phyloP scores from a whole-genome alignment of 1,140 invertebrate genomes.

The Procambarus clarkii region DNA sequence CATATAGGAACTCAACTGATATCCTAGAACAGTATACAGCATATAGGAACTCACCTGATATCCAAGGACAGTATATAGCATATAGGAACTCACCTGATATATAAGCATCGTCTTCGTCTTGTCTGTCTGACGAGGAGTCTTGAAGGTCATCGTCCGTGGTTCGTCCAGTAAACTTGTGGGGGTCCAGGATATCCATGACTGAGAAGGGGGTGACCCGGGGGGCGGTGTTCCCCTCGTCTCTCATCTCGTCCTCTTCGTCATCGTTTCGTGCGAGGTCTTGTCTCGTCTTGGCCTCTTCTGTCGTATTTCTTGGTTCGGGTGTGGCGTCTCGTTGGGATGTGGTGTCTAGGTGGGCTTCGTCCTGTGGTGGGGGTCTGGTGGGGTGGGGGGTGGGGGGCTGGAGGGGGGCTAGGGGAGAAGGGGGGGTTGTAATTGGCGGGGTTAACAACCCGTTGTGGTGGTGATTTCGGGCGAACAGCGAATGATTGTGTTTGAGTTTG shows the following conservation, averaged over 20 bases:
- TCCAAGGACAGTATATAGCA: too few relatives aligned
- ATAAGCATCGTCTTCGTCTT: conserved; percentile 66
- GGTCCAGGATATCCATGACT: conserved; percentile 69
- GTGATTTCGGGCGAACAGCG: conserved; percentile 43
- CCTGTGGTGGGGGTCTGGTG: not conserved
- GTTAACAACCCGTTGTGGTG: not conserved
- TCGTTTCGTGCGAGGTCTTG: not conserved
- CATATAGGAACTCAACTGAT: too few relatives aligned
- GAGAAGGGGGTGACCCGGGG: conserved; percentile 64
- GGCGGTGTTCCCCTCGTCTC: conserved; percentile 29
- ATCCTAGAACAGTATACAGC: too few relatives aligned
- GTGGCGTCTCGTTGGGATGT: not conserved
- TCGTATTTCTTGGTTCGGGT: not conserved
- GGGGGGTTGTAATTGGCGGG: not conserved
- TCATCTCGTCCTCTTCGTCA: not conserved
- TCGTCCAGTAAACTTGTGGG: conserved; percentile 66
- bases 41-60: too few relatives aligned
- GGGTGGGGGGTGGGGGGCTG: not conserved
- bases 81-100: conserved; percentile 69
- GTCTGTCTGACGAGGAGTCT: conserved; percentile 62
- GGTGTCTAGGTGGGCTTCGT: not conserved
- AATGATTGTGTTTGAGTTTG: conserved; percentile 49
- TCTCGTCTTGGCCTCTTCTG: not conserved
- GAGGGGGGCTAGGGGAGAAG: not conserved
- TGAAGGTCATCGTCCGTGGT: conserved; percentile 46